Conservation (phyloP, 2,797 vertebrate genomes). For the Gymnopithys bicolor region DNA sequence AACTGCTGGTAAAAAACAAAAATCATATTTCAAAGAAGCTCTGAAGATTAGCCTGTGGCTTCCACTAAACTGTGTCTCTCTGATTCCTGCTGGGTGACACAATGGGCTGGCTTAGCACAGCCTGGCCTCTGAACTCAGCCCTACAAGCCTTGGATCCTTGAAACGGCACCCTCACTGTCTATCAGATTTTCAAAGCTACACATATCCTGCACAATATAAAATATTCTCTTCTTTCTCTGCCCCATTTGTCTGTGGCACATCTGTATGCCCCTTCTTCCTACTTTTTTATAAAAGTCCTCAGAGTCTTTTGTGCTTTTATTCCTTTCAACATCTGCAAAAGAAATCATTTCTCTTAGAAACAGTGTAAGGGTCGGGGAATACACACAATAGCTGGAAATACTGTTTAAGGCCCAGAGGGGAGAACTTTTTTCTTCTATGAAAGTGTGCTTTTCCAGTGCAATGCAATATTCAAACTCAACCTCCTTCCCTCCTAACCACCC, state of each 20-base stretch:
- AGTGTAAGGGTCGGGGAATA: slow-evolving; percentile 17
- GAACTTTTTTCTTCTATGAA: slow-evolving; percentile 39
- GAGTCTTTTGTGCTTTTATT: background rate
- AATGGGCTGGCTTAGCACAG: slow-evolving; percentile 34
- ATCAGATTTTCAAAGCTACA: slow-evolving; percentile 16
- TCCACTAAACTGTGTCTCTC: slow-evolving; percentile 32
- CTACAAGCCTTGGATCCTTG: background rate
- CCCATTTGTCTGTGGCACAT: background rate
- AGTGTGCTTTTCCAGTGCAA: slow-evolving; percentile 39
- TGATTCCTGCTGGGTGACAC: slow-evolving; percentile 55
- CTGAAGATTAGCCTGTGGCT: slow-evolving; percentile 33
- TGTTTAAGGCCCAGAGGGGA: slow-evolving; percentile 62
- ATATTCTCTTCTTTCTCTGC: background rate
- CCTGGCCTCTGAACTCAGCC: slow-evolving; percentile 36
- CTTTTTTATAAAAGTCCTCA: background rate
- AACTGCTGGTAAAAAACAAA: background rate
- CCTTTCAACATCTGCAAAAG: slow-evolving; percentile 70
- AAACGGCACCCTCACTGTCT: slow-evolving; percentile 33
- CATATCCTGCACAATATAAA: background rate
- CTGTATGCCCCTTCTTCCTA: slow-evolving; percentile 9
- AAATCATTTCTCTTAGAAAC: slow-evolving; percentile 53
- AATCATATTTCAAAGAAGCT: slow-evolving; percentile 53
- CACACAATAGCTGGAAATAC: slow-evolving; percentile 71
- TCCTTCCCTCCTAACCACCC: background rate
- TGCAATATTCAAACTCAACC: slow-evolving; percentile 6